Evolutionary conservation across 2,797 vertebrate species (phyloP), one percentile per base, ranked within the genome.

Genomic region (Cheirogaleus major): DNA sequence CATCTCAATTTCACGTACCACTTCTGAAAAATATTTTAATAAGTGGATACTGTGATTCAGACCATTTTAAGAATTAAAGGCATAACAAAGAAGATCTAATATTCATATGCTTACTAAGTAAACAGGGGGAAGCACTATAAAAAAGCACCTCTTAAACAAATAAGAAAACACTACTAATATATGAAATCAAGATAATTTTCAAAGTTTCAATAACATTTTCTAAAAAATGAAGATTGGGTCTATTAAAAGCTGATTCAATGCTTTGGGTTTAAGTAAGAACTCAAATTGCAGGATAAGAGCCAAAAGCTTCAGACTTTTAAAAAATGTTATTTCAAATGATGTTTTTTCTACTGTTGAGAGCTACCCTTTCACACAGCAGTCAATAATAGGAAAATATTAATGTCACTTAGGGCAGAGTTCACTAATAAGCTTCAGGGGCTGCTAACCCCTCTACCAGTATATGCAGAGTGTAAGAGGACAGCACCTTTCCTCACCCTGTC

Each of bases 1-100:
- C 98, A 98, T 98, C 98, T 99, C 99, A 0, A 91, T 96, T 98
- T 99, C 99, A 0, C 25, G 93, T 32, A 97, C 92, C 89, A 98
- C 96, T 55, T 93, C 98, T 98, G 97, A 94, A 98, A 90, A 79
- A 43, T 9, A 93, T 96, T 96, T 61, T 72, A 86, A 57, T 18
- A 65, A 25, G 57, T 38, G 48, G 61, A 67, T 7, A 75, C 25
- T 52, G 25, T 30, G 43, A 85, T 18, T 69, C 38, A 82, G 86
- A 73, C 22, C 32, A 8, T 65, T 91, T 81, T 43, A 43, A 25
- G 43, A 67, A 70, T 84, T 27, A 73, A 81, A 61, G 23, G 15
- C 0, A 69, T 11, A 73, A 79, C 85, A 86, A 22, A 94, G 81
- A 76, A 94, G n/a, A 59, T 4, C 6, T 75, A 52, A 88, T 3